These are phyloP conservation scores for Megaptera novaeangliae DNA, from an alignment of 2,113 vertebrate genomes.

Conservation along the genomic window DNA sequence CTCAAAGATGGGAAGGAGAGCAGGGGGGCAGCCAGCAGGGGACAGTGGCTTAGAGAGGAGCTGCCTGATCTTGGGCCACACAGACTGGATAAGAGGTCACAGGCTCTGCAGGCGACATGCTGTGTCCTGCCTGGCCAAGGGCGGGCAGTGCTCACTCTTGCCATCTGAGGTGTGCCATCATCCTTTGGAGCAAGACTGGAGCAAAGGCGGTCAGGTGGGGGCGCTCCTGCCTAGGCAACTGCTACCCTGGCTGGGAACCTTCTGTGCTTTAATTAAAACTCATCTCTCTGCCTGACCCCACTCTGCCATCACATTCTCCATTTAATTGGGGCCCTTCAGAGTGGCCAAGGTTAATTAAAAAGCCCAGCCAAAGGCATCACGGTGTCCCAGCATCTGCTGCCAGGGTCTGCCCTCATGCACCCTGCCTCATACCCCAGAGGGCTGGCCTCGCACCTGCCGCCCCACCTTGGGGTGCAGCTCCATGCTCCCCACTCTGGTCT, in stretches of 20 bases:
- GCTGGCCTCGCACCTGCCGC: background rate
- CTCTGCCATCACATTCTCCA: constrained; percentile 56
- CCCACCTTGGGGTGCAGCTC: background rate
- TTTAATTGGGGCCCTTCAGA: constrained; percentile 61
- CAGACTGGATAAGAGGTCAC: background rate
- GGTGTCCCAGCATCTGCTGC: background rate
- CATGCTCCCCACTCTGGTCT: background rate
- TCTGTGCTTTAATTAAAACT: constrained; percentile 25
- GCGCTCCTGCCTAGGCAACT: constrained; percentile 55
- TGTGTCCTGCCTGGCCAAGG: background rate
- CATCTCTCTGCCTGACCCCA: constrained; percentile 38
- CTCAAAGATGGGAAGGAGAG: background rate
- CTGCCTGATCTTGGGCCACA: background rate
- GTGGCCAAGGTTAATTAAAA: constrained; percentile 67
- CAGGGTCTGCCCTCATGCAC: fast-evolving
- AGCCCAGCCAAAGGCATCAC: constrained; percentile 13
- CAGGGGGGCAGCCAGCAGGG: background rate
- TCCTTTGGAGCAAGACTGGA: background rate
- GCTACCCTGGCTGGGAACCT: background rate
- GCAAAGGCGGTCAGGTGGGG: constrained; percentile 10
- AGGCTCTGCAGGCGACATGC: background rate
- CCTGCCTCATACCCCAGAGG: background rate
- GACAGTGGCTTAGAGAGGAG: background rate
- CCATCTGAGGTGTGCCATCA: background rate
- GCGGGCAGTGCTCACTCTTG: background rate